Evolutionary conservation across 2,888 invertebrate species (phyloP), one percentile per base, ranked within the genome.

Genomic region (Noctua janthina): DNA sequence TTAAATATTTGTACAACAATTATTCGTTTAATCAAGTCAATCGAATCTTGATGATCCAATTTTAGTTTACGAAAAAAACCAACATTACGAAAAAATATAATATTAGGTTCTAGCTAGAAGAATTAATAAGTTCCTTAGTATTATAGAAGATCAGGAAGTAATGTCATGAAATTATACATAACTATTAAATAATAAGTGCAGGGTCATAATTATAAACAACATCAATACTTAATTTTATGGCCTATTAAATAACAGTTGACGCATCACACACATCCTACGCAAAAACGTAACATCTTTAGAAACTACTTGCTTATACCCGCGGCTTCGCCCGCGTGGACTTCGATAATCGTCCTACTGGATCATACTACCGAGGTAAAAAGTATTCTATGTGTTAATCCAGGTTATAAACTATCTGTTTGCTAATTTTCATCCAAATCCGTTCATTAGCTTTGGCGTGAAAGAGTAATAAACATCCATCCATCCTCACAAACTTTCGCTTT

Each of bases 111-210:
- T 35, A 35, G 35, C 39, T 43, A 43, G n/a, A 20, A n/a, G 39
- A 35, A 46, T 46, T 51, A 29, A 78, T 68, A 64, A 64, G 29
- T 68, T 78, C 54, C 20, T 74, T n/a, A 23, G n/a, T 54, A 20
- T 43, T 20, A 62, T 15, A 7, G 10, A 62, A 46, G 39, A 85
- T 17, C 39, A 78, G 51, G 74, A 78, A 78, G 49, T 70, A n/a
- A 64, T 56, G 49, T 39, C 51, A 23, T 51, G 8, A 39, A 64
- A 17, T 39, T 35, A 68, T 73, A 73, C 66, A 74, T 76, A 54
- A 77, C 29, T 35, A 76, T 68, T 70, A 59, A 62, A 46, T 80
- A 62, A 73, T 83, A 79, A 76, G 39, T 83, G 77, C 78, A 81
- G 71, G 75, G 59, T 73, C 78, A 68, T 71, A 29, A 29, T 29